Base-by-base conservation (phyloP, 1,140 invertebrate genomes). In the Proales similis region DNA sequence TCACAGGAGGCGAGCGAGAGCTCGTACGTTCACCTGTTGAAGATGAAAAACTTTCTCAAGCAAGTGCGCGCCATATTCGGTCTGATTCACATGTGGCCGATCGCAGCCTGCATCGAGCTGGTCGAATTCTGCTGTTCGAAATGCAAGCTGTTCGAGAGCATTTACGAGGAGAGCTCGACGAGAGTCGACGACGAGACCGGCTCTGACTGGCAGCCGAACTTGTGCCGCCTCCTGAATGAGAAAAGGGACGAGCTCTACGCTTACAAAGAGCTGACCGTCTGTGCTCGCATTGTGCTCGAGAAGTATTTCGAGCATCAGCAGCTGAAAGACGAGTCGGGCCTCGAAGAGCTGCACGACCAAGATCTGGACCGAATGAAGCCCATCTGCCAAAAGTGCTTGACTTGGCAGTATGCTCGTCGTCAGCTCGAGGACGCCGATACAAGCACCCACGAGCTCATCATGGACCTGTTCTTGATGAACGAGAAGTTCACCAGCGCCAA, bases 101-200 rank as follows among this genome's bases (percentile, higher is more conserved):
- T 73, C 24, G 69, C 71, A 19, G 67, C 66, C 17, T 66, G 66
- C 42, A 62, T 71, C 30, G 70, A 70, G 46, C 47, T 74, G 33
- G 65, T 74, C 14, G 51, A 70, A 17, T 60, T 67, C 57, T 71
- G 68, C 64, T 27, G 64, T 12, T 63, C 63, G 38, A 64, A 63
- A 26, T 57, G 14, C 30, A 17, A 42, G 22, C 38, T 49, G 32
- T 30, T 49, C 17, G 33, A 36, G 33, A 36, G 14, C 14, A 36
- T 36, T 9, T 9, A 36, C 14, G 14, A 9, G 9, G 14, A 9
- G 14, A 9, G 9, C 9, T 14, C 9, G 33, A 14, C 9, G 9
- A 14, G 9, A 36, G 9, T 36, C 14, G 14, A 36, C 9, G 14
- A 9, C 14, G 33, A 36, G 14, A 36, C 9, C 33, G 9, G 9